Conservation (phyloP, 1,140 invertebrate species). For the Platorchestia sp. region DNA sequence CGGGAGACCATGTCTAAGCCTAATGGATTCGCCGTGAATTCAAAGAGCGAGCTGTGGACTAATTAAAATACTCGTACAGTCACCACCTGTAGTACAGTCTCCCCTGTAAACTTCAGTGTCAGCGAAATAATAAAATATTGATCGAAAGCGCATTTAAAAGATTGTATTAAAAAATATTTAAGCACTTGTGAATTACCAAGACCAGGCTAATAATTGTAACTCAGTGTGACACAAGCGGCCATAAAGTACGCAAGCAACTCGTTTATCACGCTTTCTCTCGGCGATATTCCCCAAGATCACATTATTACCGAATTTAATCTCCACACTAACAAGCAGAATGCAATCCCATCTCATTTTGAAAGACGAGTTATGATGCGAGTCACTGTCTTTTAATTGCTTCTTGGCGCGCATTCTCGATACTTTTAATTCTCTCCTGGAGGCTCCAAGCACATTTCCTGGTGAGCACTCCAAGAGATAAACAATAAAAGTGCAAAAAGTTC, state of each 20-base stretch:
- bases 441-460: neutral
- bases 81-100: neutral
- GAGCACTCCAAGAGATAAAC: neutral
- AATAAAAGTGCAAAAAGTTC: neutral
- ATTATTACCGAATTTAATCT: neutral
- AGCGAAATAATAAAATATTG: neutral
- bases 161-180: neutral
- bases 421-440: neutral
- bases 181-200: neutral
- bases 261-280: neutral
- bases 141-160: neutral
- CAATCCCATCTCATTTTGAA: neutral
- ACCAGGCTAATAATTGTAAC: neutral
- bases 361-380: neutral
- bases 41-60: neutral
- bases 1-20: slow-evolving; percentile 45
- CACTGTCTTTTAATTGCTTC: neutral
- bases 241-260: neutral
- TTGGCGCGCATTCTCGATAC: neutral
- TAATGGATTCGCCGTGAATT: slow-evolving; percentile 44
- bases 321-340: neutral
- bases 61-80: slow-evolving; percentile 31
- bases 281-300: neutral
- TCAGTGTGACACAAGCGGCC: neutral
- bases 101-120: neutral